A percentile compares a stretch with the other conserved stretches of the same genome.
Conservation (phyloP, 2,888 invertebrate genomes). For the Heliconius hortense region DNA sequence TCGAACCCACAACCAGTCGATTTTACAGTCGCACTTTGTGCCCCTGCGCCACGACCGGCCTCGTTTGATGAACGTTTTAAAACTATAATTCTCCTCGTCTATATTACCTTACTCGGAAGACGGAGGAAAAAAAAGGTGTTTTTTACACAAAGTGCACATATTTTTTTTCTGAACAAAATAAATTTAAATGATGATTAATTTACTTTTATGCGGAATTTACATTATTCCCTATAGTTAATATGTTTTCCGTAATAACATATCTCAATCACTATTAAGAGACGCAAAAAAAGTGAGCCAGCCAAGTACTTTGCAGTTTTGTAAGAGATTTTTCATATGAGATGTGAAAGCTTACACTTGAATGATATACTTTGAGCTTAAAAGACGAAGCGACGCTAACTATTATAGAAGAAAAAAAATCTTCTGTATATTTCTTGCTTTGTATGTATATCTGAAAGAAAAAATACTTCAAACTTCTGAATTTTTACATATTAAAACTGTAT, state of each 20-base stretch:
- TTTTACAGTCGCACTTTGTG: no score
- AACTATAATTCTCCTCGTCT: no score
- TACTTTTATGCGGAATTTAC: no score
- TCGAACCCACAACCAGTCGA: no score
- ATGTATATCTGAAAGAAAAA: conserved; percentile 2
- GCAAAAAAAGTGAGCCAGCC: background rate
- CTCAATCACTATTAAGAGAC: background rate
- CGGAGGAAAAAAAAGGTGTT: fast-evolving
- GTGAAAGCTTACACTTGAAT: conserved; percentile 36
- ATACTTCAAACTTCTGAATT: background rate
- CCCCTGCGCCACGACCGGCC: no score
- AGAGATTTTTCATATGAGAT: conserved; percentile 27
- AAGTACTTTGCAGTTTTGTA: conserved; percentile 22
- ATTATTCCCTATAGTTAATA: no score
- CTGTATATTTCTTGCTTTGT: background rate
- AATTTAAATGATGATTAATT: no score
- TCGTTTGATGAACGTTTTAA: no score
- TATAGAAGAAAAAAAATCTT: conserved; percentile 5
- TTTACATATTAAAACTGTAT: background rate
- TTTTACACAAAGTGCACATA: no score
- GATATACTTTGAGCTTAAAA: conserved; percentile 36
- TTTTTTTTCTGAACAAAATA: no score
- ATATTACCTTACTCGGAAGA: no score
- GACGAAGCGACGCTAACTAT: conserved; percentile 22
- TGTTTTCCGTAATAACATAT: background rate